Evolutionary conservation across 2,113 vertebrate genomes (phyloP), one percentile per base, ranked within the genome.

Genomic region (Speoplatyrhinus poulsoni): DNA sequence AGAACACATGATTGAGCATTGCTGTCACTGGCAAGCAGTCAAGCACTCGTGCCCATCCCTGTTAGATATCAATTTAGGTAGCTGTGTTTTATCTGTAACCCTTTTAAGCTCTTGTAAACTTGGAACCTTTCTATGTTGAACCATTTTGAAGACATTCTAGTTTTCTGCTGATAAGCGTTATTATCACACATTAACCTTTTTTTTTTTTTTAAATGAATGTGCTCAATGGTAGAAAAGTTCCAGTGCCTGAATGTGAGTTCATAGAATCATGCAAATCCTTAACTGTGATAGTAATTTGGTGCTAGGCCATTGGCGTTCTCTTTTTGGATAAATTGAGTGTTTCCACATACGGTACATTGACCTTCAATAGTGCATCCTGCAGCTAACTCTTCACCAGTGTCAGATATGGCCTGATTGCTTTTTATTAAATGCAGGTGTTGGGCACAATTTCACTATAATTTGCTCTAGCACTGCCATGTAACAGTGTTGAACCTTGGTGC

Each of bases 401-500:
- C 59, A 70, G 61, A 8, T 69, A 57, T 67, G 75, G 72, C 67
- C 59, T 76, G 67, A 85, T 82, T 85, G 70, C 69, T 49, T 85
- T 77, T 85, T 70, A 84, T 85, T 73, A 83, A 83, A 83, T 55
- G 64, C 91, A 91, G 87, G 79, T 90, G 86, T 85, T 84, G 69
- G 85, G 82, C 61, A 76, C 82, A 81, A 32, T 86, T 83, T 90
- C 80, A 52, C 57, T 82, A 80, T 86, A 81, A 88, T 91, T 80
- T 88, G 73, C 48, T 81, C 46, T 72, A 72, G 53, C 58, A 60
- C 57, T 82, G 81, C 82, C 86, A 85, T 79, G 62, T 69, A 68
- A 74, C 69, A 55, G 66, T 36, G 52, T 71, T 60, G 70, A 77
- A 82, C 77, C 76, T 78, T 67, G 61, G 60, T 67, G 77, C 79